phyloP scores from a whole-genome alignment of 2,888 invertebrate species.

The Drosophila borborema region DNA sequence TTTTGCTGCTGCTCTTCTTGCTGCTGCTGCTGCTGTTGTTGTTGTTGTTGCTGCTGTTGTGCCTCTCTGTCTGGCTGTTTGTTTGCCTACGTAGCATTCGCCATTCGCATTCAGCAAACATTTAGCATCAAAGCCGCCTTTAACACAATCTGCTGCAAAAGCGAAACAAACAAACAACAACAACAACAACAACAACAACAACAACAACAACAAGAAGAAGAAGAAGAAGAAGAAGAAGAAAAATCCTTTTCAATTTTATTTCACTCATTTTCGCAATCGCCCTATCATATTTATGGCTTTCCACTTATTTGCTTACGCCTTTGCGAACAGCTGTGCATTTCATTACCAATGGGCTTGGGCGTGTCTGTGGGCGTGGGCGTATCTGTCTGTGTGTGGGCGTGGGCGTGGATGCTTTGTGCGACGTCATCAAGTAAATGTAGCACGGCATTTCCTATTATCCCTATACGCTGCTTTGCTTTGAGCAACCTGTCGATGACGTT shows the following conservation, averaged over 20 bases:
- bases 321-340: conserved; percentile 58
- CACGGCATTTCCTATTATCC: conserved; percentile 6
- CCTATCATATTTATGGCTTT: conserved; percentile 66
- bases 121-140: conserved; percentile 34
- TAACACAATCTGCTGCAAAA: conserved; percentile 20
- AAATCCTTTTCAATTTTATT: conserved; percentile 62
- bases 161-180: background rate
- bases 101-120: conserved; percentile 38
- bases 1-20: background rate
- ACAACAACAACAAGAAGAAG: background rate
- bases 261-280: conserved; percentile 44
- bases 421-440: conserved; percentile 71
- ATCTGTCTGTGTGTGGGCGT: background rate
- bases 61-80: conserved; percentile 28
- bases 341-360: conserved; percentile 45
- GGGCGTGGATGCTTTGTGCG: conserved; percentile 32
- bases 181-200: no score
- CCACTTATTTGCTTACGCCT: conserved; percentile 50
- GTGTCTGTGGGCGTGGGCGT: conserved; percentile 16
- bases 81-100: conserved; percentile 64
- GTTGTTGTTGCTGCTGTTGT: background rate
- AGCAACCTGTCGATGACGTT: conserved; percentile 47
- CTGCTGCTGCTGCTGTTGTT: background rate
- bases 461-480: background rate
- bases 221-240: conserved; percentile 3